Evolutionary conservation across 2,888 invertebrate genomes (phyloP).

Genomic region (Xylota sylvarum): DNA sequence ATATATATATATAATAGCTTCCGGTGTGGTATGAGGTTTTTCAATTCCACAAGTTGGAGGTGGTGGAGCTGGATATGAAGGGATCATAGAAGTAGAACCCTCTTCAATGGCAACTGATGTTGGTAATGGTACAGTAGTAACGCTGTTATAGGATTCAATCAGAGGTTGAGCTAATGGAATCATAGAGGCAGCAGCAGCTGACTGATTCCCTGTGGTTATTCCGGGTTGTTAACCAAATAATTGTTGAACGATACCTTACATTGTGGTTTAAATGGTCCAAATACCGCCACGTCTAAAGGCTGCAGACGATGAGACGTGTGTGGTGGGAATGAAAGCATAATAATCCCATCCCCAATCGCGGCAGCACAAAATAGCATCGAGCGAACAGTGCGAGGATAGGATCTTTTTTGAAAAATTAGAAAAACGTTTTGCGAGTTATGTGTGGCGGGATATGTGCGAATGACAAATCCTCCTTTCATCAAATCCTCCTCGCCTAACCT

Average conservation of each 20-base stretch:
- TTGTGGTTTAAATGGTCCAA: neutral
- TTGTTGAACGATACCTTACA: too few relatives aligned
- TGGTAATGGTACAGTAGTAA: neutral
- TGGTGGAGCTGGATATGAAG: conserved; percentile 3
- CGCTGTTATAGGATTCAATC: conserved; percentile 4
- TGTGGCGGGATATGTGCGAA: too few relatives aligned
- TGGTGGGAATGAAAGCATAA: neutral
- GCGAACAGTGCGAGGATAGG: too few relatives aligned
- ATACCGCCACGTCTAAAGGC: conserved; percentile 1
- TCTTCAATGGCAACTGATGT: conserved; percentile 1
- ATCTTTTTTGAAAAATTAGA: too few relatives aligned
- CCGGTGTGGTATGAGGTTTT: neutral
- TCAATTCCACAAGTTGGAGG: neutral
- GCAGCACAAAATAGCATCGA: too few relatives aligned
- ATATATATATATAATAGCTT: too few relatives aligned
- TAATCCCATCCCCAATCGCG: conserved; percentile 9
- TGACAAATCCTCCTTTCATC: too few relatives aligned
- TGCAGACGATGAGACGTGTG: conserved; percentile 5
- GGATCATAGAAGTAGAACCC: neutral
- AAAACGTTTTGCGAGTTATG: too few relatives aligned
- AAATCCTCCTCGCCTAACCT: too few relatives aligned
- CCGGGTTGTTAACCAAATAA: too few relatives aligned
- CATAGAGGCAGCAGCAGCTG: too few relatives aligned
- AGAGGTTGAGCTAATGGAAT: neutral
- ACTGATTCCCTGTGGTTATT: too few relatives aligned